These are phyloP conservation scores for Thaumetopoea pityocampa DNA, from an alignment of 1,140 invertebrate species.

Conservation along the genomic window DNA sequence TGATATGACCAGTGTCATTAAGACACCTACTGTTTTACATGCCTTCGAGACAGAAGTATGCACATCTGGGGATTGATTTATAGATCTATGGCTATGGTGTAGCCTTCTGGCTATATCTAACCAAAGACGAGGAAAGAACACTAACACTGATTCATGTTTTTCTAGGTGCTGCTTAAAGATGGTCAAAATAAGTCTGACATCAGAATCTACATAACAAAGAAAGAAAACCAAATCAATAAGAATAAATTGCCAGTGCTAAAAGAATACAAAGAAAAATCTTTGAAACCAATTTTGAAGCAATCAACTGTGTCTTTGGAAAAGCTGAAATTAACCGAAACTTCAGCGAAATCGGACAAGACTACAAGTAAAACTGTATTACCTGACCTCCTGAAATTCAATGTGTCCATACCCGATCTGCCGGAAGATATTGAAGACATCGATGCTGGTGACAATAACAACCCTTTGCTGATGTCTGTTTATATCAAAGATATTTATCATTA, in stretches of 20 bases:
- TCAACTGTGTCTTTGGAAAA: constrained; percentile 51
- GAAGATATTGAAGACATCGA: constrained; percentile 80
- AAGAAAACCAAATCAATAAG: constrained; percentile 33
- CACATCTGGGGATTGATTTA: no score
- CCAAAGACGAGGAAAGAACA: no score
- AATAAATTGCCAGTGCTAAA: constrained; percentile 46
- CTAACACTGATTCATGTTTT: no score
- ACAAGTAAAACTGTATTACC: no score
- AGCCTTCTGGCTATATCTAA: no score
- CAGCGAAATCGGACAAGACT: constrained; percentile 11
- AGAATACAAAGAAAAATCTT: constrained; percentile 41
- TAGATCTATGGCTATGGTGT: no score
- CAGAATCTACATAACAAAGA: constrained; percentile 30
- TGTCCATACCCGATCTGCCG: constrained; percentile 36
- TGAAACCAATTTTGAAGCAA: constrained; percentile 50
- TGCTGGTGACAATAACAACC: constrained; percentile 80
- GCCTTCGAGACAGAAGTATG: no score
- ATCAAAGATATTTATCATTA: constrained; percentile 92
- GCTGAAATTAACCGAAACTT: constrained; percentile 39
- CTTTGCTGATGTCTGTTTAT: constrained; percentile 87
- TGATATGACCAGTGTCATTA: no score
- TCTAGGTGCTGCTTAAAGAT: constrained; percentile 47
- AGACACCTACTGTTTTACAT: no score
- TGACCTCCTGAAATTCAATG: constrained; percentile 1
- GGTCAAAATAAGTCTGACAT: constrained; percentile 31